Percentiles rank a stretch among this genome's conserved stretches.
phyloP scores from a whole-genome alignment of 2,113 vertebrate species.

The Corydoras maculifer region DNA sequence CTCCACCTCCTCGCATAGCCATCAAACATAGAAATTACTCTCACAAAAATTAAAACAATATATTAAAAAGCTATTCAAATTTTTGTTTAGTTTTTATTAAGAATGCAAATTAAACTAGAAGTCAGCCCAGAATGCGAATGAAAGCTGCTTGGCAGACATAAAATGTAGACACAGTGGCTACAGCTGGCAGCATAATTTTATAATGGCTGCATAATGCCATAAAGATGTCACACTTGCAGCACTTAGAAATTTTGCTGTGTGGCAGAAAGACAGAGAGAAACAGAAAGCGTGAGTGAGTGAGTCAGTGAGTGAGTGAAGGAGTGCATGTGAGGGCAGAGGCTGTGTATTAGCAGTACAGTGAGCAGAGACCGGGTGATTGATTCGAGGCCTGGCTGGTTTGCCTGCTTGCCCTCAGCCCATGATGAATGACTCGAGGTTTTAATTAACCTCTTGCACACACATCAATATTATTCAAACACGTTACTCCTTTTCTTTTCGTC shows the following conservation, averaged over 20 bases:
- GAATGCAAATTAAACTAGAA: too few relatives aligned
- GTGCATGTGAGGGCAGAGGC: conserved; percentile 18
- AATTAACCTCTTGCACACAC: conserved; percentile 55
- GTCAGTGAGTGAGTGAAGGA: conserved; percentile 2
- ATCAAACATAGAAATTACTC: too few relatives aligned
- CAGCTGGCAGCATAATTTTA: too few relatives aligned
- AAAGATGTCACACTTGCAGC: conserved; percentile 1
- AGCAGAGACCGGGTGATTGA: conserved; percentile 44
- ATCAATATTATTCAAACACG: conserved; percentile 53
- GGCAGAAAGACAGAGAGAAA: background rate
- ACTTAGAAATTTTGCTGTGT: background rate
- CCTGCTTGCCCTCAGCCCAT: conserved; percentile 32
- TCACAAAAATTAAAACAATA: too few relatives aligned
- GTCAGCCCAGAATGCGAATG: too few relatives aligned
- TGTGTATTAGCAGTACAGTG: conserved; percentile 35
- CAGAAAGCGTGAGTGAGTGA: background rate
- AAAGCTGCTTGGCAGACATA: too few relatives aligned
- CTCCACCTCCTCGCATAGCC: too few relatives aligned
- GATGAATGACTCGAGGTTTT: conserved; percentile 51
- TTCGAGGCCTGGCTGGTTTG: conserved; percentile 31
- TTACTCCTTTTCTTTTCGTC: conserved; percentile 33
- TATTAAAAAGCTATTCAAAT: too few relatives aligned
- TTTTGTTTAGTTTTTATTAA: too few relatives aligned
- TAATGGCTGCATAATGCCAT: background rate
- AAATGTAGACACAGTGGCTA: too few relatives aligned